phyloP scores from a whole-genome alignment of 2,113 vertebrate genomes.

The Pithys albifrons region DNA sequence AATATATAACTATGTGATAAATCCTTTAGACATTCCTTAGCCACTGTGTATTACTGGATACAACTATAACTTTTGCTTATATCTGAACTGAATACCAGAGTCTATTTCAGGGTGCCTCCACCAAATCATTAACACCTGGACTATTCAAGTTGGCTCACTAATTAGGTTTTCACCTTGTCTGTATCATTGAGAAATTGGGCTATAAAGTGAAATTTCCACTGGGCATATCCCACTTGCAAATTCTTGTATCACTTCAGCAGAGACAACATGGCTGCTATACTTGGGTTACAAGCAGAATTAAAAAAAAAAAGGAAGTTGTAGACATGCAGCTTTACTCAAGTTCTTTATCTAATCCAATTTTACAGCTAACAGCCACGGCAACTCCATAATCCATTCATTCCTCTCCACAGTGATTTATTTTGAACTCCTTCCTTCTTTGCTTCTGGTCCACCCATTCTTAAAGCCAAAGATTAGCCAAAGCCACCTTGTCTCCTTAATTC shows the following conservation, averaged over 20 bases:
- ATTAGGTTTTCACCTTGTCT: not conserved
- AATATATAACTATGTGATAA: not conserved
- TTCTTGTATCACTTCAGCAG: not conserved
- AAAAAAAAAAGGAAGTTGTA: not conserved
- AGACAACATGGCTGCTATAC: not conserved
- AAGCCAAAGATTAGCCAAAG: not conserved
- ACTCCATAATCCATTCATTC: not conserved
- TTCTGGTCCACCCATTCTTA: not conserved
- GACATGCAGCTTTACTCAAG: not conserved
- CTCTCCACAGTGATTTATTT: not conserved
- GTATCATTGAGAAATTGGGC: not conserved
- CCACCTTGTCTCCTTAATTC: not conserved
- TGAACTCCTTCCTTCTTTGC: not conserved
- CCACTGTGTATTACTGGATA: not conserved
- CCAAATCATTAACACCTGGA: not conserved
- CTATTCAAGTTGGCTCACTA: not conserved
- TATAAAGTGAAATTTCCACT: not conserved
- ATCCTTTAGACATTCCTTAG: not conserved
- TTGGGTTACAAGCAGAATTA: not conserved
- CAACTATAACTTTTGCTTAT: not conserved
- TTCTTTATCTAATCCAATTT: conserved; percentile 46
- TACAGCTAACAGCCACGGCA: not conserved
- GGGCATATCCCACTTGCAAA: not conserved
- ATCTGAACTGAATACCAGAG: not conserved
- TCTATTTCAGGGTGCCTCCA: not conserved